Conservation (phyloP, 2,888 invertebrate genomes). For the Emmelina monodactyla region DNA sequence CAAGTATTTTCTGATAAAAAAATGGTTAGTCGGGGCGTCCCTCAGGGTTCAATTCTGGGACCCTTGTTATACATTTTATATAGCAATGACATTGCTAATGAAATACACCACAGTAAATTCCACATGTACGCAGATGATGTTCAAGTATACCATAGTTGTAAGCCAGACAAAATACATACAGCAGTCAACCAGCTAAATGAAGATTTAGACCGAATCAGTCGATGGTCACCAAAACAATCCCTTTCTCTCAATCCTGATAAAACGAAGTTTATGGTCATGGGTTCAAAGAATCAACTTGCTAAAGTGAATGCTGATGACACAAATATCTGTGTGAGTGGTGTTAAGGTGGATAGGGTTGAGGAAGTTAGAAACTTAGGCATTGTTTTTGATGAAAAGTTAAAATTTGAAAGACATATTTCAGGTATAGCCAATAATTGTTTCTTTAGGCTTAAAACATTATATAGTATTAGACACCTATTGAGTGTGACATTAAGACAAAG, state of each 20-base stretch:
- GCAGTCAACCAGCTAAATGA: background rate
- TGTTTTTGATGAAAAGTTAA: constrained; percentile 1
- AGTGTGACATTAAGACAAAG: background rate
- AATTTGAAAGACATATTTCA: constrained; percentile 6
- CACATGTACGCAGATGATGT: constrained; percentile 2
- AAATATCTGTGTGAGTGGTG: background rate
- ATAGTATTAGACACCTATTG: constrained; percentile 3
- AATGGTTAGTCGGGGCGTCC: background rate
- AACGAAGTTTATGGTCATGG: constrained; percentile 1
- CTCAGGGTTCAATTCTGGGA: constrained; percentile 3
- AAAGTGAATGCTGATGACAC: background rate
- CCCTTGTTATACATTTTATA: background rate
- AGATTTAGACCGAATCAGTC: background rate
- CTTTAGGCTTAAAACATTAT: constrained; percentile 7
- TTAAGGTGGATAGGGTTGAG: background rate
- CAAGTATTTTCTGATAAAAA: background rate
- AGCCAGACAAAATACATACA: background rate
- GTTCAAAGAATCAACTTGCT: background rate
- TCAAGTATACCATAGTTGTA: background rate
- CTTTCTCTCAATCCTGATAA: constrained; percentile 3
- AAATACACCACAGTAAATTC: background rate
- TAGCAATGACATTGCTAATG: background rate
- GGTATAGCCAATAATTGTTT: constrained; percentile 4
- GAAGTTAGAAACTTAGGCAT: constrained; percentile 7
- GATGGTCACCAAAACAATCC: constrained; percentile 1